These are phyloP conservation scores for Drosophila tanythrix DNA, from an alignment of 2,888 invertebrate species.

Conservation along the genomic window DNA sequence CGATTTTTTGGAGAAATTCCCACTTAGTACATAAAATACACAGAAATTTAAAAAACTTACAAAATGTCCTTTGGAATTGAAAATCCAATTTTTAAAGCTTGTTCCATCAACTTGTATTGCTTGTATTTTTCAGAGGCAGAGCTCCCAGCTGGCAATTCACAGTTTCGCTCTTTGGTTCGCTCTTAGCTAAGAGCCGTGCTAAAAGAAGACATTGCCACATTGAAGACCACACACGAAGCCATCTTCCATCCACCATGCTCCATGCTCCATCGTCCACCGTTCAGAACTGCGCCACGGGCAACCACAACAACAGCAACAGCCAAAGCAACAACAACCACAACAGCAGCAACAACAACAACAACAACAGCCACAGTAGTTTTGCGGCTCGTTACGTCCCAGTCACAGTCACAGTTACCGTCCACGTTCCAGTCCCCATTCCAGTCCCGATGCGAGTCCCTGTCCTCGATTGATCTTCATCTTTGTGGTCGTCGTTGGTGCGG, in stretches of 20 bases:
- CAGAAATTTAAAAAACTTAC: neutral
- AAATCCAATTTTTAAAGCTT: neutral
- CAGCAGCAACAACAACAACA: conserved; percentile 37
- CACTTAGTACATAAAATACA: neutral
- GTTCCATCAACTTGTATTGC: neutral
- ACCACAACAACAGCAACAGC: conserved; percentile 36
- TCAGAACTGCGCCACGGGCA: conserved; percentile 63
- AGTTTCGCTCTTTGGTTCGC: conserved; percentile 15
- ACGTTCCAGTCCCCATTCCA: neutral
- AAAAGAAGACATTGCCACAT: conserved; percentile 69
- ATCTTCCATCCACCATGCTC: conserved; percentile 11
- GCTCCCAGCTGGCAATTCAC: neutral
- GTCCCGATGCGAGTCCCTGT: conserved; percentile 1
- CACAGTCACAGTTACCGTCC: conserved; percentile 9
- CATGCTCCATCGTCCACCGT: conserved; percentile 10
- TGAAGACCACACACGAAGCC: conserved; percentile 77
- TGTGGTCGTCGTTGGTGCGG: conserved; percentile 55
- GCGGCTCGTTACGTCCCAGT: conserved; percentile 68
- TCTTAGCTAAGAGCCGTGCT: conserved; percentile 50
- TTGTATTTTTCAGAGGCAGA: neutral
- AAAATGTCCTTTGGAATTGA: neutral
- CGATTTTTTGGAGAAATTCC: neutral
- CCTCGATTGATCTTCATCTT: conserved; percentile 31
- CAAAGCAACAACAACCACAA: conserved; percentile 30
- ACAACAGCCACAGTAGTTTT: conserved; percentile 68